Evolutionary conservation across 2,888 invertebrate genomes (phyloP), one percentile per base, ranked within the genome.

Genomic region (Agriotes lineatus): DNA sequence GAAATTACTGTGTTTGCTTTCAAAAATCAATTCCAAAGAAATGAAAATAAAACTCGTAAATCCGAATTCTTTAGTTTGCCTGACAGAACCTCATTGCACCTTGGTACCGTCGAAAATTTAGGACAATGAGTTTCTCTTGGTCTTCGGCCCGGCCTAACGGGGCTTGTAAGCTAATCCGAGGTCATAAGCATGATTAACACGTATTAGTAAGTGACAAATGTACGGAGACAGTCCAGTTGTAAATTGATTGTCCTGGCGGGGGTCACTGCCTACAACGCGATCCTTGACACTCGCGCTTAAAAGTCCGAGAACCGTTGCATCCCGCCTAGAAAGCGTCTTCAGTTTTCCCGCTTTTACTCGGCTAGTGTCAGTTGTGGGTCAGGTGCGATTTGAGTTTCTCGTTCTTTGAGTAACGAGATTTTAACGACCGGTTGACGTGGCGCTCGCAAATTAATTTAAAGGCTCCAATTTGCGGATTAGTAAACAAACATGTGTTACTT

Each of bases 201-300:
- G 16, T 54, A 54, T 54, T 54, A 54, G 35, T 54, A 54, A 54
- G 35, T 33, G 54, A 54, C 54, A 54, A 35, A 19, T 19, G 12
- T 33, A 1, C 20, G 22, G 48, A 35, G 57, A 57, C 57, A 57
- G 22, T 39, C 22, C 39, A 57, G 57, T 39, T 22, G 37, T 57
- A 57, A 57, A 39, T 57, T 57, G 35, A 57, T 57, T 39, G 57
- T 57, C 37, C 22, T 39, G 16, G 57, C 37, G 39, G 57, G 57
- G 42, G 37, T 57, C 57, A 57, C 22, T 39, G 57, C 57, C 57
- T 57, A 39, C 39, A 57, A 57, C 39, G 39, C 39, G 39, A 57
- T 9, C 57, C 22, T 14, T 57, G 57, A 57, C 39, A 57, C 16
- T n/a, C 14, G 16, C 9, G 39, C 1, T 39, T 10, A 20, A 37